phyloP scores from a whole-genome alignment of 2,888 invertebrate species.

The Lottia gigantea region DNA sequence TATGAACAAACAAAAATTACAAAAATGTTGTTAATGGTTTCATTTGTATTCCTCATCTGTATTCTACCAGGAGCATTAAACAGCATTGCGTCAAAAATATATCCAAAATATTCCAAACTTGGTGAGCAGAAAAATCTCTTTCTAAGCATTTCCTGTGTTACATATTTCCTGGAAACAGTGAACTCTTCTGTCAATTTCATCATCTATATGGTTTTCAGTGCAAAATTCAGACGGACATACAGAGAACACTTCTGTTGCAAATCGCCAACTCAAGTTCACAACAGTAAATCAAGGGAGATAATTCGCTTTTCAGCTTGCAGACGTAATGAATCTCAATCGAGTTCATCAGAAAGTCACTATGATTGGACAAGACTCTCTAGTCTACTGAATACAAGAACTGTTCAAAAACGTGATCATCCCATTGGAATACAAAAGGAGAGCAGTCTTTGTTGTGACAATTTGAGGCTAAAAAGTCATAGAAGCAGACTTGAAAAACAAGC shows the following conservation, averaged over 20 bases:
- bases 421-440: background rate
- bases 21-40: slow-evolving; percentile 53
- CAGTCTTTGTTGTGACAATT: background rate
- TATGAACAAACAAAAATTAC: slow-evolving; percentile 51
- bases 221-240: slow-evolving; percentile 49
- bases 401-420: slow-evolving; percentile 2
- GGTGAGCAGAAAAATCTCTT: slow-evolving; percentile 44
- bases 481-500: slow-evolving; percentile 3
- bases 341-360: background rate
- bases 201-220: slow-evolving; percentile 57
- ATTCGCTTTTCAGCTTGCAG: slow-evolving; percentile 23
- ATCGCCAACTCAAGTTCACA: slow-evolving; percentile 22
- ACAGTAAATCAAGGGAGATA: slow-evolving; percentile 19
- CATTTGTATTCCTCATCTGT: slow-evolving; percentile 54
- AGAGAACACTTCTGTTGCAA: slow-evolving; percentile 53
- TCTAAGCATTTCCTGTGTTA: slow-evolving; percentile 41
- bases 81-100: slow-evolving; percentile 45
- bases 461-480: background rate
- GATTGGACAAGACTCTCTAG: background rate
- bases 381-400: slow-evolving; percentile 8
- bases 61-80: slow-evolving; percentile 57
- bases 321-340: background rate
- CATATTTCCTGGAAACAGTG: slow-evolving; percentile 53
- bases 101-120: slow-evolving; percentile 39
- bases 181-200: slow-evolving; percentile 58